Conservation (phyloP, 2,888 invertebrate species). For the Brenthis ino region DNA sequence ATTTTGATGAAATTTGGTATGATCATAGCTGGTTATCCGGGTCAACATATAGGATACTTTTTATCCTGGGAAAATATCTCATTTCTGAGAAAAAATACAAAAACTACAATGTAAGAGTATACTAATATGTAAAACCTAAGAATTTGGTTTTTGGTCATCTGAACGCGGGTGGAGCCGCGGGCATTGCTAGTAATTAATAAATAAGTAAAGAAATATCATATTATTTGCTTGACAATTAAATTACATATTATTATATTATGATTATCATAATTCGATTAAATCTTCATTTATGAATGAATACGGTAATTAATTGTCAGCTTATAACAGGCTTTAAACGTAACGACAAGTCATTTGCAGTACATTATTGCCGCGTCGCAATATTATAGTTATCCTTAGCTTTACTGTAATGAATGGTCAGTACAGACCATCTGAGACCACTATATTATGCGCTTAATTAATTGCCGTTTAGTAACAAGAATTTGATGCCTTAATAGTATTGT, state of each 20-base stretch:
- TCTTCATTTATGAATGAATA: conserved; percentile 41
- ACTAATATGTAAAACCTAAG: too few relatives aligned
- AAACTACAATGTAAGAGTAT: too few relatives aligned
- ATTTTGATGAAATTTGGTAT: too few relatives aligned
- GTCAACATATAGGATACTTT: too few relatives aligned
- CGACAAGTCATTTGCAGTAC: conserved; percentile 74
- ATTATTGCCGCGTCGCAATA: conserved; percentile 70
- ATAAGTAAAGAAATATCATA: background rate
- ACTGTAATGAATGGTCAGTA: conserved; percentile 67
- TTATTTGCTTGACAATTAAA: background rate
- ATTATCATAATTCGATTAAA: conserved; percentile 28
- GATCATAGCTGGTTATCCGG: too few relatives aligned
- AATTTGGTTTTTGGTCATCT: too few relatives aligned
- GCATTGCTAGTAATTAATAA: too few relatives aligned
- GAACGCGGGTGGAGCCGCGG: too few relatives aligned
- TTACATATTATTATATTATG: background rate
- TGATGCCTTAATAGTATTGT: conserved; percentile 12
- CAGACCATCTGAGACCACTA: conserved; percentile 71
- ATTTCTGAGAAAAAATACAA: too few relatives aligned
- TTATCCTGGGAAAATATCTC: too few relatives aligned
- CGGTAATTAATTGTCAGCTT: conserved; percentile 61
- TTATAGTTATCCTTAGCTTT: conserved; percentile 75
- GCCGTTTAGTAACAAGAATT: conserved; percentile 39
- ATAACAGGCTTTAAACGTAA: conserved; percentile 59
- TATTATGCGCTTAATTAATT: conserved; percentile 60